Base-by-base conservation (phyloP, 2,888 invertebrate species). In the Trachelus tabidus region DNA sequence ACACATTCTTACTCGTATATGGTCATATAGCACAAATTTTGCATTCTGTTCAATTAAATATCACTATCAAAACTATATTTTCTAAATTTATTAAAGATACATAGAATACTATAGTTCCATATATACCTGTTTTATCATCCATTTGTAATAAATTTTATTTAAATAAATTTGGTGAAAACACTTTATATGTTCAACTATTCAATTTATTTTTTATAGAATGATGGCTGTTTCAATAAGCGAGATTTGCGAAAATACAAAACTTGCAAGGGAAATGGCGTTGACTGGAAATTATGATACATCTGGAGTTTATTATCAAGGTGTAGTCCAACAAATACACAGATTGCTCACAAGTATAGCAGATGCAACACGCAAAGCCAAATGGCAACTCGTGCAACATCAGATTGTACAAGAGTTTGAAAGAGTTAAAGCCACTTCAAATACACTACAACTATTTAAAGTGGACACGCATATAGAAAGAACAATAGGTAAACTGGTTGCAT, bases 281-380 rank as follows among this genome's bases (percentile, higher is more conserved):
- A 95, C 97, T 90, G 98, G 99, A 34, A 98, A 98, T 92, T 99
- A 99, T 91, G 98, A 99, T 89, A 96, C 97, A 82, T 97, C 99
- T 34, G 94, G 96, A 84, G 97, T 98, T 79, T 98, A 98, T 92
- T 98, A 98, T 91, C 97, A 98, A 91, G 97, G 97, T 76, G 96
- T 97, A 12, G 94, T 98, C 79, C 97, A 98, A 91, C 97, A 98
- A 94, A 96, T 99, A 86, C 96, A 97, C 87, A 94, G 96, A 87
- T 94, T 98, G 80, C 93, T 98, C 73, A 93, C 94, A 40, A 95
- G 95, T 76, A 96, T 97, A 81, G 94, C 94, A 23, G 97, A 98
- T 91, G 95, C 96, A 68, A 94, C 95, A 79, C 94, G 97, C 82
- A 97, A 96, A 92, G 96, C 95, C 80, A 96, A 96, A 92, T 98